Evolutionary conservation across 2,797 vertebrate genomes (phyloP).

Genomic region (Enteromius fasciolatus): DNA sequence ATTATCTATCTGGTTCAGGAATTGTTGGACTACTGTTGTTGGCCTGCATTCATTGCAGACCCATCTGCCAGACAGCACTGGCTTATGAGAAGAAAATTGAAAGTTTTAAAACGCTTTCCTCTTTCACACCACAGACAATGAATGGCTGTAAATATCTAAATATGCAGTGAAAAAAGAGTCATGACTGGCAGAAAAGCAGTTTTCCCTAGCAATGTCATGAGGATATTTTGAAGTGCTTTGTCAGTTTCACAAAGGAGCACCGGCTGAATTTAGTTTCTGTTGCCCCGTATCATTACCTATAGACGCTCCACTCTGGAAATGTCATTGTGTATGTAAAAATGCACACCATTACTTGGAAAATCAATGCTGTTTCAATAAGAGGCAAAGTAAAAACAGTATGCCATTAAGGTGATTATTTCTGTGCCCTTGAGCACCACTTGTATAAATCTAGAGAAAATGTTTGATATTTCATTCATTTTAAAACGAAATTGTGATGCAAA

Average conservation of each 20-base stretch:
- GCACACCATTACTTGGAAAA: slow-evolving; percentile 48
- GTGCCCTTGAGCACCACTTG: slow-evolving; percentile 27
- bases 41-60: slow-evolving; percentile 21
- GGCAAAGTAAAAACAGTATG: slow-evolving; percentile 1
- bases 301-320: slow-evolving; percentile 33
- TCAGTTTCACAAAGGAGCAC: slow-evolving; percentile 60
- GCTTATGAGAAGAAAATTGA: slow-evolving; percentile 3
- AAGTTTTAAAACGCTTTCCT: neutral
- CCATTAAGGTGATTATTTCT: slow-evolving; percentile 37
- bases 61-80: neutral
- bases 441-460: slow-evolving; percentile 21
- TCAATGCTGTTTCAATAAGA: slow-evolving; percentile 46
- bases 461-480: neutral
- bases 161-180: slow-evolving; percentile 3
- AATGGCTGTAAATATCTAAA: slow-evolving; percentile 5
- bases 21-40: slow-evolving; percentile 40
- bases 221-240: slow-evolving; percentile 55
- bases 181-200: slow-evolving; percentile 47
- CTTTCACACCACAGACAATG: neutral
- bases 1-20: slow-evolving; percentile 33
- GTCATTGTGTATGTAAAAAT: slow-evolving; percentile 53
- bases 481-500: neutral
- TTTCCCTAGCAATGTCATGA: slow-evolving; percentile 53
- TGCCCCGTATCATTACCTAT: slow-evolving; percentile 46
- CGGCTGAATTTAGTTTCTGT: slow-evolving; percentile 38